These are phyloP conservation scores for Alentia gelatinosa DNA, from an alignment of 2,888 invertebrate species.

Conservation along the genomic window DNA sequence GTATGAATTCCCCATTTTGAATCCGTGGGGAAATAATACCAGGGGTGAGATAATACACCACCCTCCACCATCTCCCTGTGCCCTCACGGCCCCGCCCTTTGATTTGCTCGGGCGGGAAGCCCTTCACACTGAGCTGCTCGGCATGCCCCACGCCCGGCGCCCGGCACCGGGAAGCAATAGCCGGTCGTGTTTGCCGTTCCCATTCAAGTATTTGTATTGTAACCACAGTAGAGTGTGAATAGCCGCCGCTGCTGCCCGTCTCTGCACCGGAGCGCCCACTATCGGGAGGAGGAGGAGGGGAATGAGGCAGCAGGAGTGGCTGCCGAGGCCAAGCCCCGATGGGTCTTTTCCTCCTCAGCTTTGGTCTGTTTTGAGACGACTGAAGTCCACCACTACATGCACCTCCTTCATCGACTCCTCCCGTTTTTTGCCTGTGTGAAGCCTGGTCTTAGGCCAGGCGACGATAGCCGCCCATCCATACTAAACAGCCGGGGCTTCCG, in stretches of 20 bases:
- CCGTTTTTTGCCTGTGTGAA: too few relatives aligned
- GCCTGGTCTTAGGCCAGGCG: background rate
- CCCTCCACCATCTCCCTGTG: background rate
- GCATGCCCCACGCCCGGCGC: background rate
- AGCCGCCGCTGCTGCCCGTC: background rate
- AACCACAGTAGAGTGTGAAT: background rate
- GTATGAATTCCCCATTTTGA: too few relatives aligned
- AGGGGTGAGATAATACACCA: too few relatives aligned
- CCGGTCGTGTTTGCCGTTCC: background rate
- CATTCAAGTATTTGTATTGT: conserved; percentile 19
- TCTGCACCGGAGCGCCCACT: too few relatives aligned
- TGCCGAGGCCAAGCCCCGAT: background rate
- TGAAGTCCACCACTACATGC: background rate
- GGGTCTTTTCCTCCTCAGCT: background rate
- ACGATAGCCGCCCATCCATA: background rate
- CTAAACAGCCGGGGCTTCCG: background rate
- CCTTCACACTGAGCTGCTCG: background rate
- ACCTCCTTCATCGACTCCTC: background rate
- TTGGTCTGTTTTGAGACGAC: background rate
- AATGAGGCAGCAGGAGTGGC: too few relatives aligned
- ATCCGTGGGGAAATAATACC: too few relatives aligned
- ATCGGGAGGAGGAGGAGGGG: background rate
- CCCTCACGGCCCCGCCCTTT: background rate
- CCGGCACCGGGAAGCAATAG: background rate
- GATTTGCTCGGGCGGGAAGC: background rate